phyloP scores from a whole-genome alignment of 2,888 invertebrate species.

The Molorchus minor region DNA sequence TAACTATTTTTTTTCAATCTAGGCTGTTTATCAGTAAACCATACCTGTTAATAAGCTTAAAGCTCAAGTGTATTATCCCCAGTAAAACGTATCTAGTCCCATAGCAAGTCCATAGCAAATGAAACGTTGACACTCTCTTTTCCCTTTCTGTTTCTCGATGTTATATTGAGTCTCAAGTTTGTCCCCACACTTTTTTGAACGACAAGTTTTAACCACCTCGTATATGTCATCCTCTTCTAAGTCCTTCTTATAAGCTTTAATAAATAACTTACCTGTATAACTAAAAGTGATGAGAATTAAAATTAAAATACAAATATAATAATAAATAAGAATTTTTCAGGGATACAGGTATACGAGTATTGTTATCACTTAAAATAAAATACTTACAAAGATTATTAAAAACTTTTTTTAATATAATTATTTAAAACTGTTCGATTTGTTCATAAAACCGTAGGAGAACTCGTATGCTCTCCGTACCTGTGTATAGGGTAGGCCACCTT shows the following conservation, averaged over 20 bases:
- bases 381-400: too few species aligned
- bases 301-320: too few species aligned
- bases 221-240: constrained; percentile 71
- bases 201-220: constrained; percentile 63
- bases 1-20: too few species aligned
- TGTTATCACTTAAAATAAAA: too few species aligned
- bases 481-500: too few species aligned
- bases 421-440: too few species aligned
- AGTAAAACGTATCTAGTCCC: constrained; percentile 41
- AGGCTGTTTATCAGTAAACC: too few species aligned
- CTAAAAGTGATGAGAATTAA: constrained; percentile 59
- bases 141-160: constrained; percentile 40
- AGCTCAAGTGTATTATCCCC: constrained; percentile 38
- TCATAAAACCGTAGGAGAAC: too few species aligned
- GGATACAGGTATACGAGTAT: too few species aligned
- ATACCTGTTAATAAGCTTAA: constrained; percentile 41
- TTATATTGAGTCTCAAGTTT: constrained; percentile 56
- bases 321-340: too few species aligned
- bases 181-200: constrained; percentile 48
- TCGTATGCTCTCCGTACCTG: too few species aligned
- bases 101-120: constrained; percentile 48
- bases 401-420: too few species aligned
- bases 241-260: constrained; percentile 70
- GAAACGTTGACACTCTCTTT: constrained; percentile 41
- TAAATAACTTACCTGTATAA: constrained; percentile 74